Evolutionary conservation across 2,888 invertebrate genomes (phyloP), one percentile per base, ranked within the genome.

Genomic region (Leptinotarsa juncta): DNA sequence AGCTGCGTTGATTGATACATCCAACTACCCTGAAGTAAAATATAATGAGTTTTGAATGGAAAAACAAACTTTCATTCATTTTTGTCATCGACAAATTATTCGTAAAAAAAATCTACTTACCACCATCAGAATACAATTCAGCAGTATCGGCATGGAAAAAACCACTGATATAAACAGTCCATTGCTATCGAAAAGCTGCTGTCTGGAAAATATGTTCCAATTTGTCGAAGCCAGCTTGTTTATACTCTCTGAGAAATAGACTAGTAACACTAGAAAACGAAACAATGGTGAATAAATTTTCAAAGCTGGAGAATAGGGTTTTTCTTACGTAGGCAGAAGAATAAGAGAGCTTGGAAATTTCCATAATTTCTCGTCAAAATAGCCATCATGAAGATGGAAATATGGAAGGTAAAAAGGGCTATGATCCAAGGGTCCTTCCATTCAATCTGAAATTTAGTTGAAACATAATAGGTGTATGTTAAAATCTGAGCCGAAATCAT

Each of bases 131-230:
- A 97, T 95, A 86, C 97, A 97, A 88, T 97, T 97, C 70, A 97
- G 90, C 74, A 97, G 90, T 84, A 97, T 94, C 26, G 97, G 97
- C 85, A 96, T 93, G n/a, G 96, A 97, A 88, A 97, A 97, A 26
- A 97, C 95, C 15, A 96, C 92, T 0, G 97, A 97, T 90, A 97
- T 97, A 87, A 97, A 97, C 70, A 97, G 90, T 23, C 97, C 97
- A 89, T 95, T 95, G 83, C 95, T 95, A 87, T 97, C 97, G 87
- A 97, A 97, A 88, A 97, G 97, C 86, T 97, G 97, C 83, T 97
- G 96, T 82, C 93, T 92, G 0, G 97, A 95, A 88, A 97, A 97
- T 74, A 93, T 89, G 83, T 93, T 92, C 96, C 96, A 97, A 87
- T 97, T 94, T 78, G 91, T 91, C 0, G 97, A 96, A 3, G 96